Base-by-base conservation (phyloP, 2,113 vertebrate species). In the Nesogale talazaci region DNA sequence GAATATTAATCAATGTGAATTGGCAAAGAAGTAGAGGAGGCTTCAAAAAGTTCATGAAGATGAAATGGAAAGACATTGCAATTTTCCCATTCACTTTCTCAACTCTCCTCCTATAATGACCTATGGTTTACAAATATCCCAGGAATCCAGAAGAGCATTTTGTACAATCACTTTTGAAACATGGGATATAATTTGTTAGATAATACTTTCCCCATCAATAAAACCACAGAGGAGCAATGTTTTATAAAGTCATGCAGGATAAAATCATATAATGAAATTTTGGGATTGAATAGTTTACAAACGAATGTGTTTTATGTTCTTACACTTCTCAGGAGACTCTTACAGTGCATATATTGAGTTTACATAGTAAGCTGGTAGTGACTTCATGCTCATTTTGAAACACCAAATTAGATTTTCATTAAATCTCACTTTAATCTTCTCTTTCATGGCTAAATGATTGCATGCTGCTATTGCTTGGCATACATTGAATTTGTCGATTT, bases 331-430 rank as follows among this genome's bases (percentile, higher is more conserved):
- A 67, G 20, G 76, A 34, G 80, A 83, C 6, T 14, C 79, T 72
- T 11, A 2, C 25, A 61, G 6, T 23, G 23, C 34, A 79, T 31
- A 36, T 6, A 38, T 78, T 85, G 23, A 70, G 22, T 61, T n/a
- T n/a, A n/a, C n/a, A n/a, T n/a, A n/a, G n/a, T n/a, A 76, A 94
- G 87, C 12, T 67, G 27, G 19, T 81, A 61, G 12, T 61, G 5
- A 16, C 22, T 89, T 84, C 69, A 36, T 40, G 72, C 82, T 14
- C 6, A 87, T 72, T 82, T 92, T 92, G 63, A n/a, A 84, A 85
- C 16, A n/a, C 4, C 31, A 12, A 94, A 5, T 74, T 1, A 29
- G 10, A 10, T 52, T 75, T 91, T 82, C 57, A 40, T 78, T 84
- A n/a, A 17, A 52, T 74, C 2, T 88, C 0, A 82, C 3, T 2